Evolutionary conservation across 2,113 vertebrate genomes (phyloP), one percentile per base, ranked within the genome.

Genomic region (Mungos mungo): DNA sequence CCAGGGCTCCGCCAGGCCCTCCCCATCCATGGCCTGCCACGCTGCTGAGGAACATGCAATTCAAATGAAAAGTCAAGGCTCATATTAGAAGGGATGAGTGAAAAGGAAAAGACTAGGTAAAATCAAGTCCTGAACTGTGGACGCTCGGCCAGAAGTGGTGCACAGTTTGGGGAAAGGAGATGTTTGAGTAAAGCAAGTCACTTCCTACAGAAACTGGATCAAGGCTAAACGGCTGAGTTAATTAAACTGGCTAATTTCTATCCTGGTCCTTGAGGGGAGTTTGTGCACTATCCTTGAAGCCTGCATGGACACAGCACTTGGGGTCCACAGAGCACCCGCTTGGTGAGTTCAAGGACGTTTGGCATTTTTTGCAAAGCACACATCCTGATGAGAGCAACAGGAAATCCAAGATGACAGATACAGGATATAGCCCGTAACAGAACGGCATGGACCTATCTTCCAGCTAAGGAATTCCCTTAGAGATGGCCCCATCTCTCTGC

Each of bases 101-200:
- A 9, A n/a, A 29, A 57, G 7, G 33, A 54, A 31, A 16, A 68
- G 18, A 5, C 15, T 7, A 7, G 60, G 23, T 23, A 16, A 16
- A 19, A 74, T 4, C 57, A 10, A 57, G 19, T 3, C 6, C 35
- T 18, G 10, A 21, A 3, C 5, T 15, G 5, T 18, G 12, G 33
- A 68, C 0, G 11, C 2, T 15, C 54, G 3, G 2, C 10, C 23
- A 3, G 50, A 41, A 10, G 11, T 21, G 45, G 21, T 14, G 2
- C 0, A 2, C 27, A 27, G 21, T 33, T 15, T 4, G 2, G 35
- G 19, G 65, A 35, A 16, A 45, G 3, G 25, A 0, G 38, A 4
- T 25, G 2, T 3, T 7, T 11, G 7, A 50, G 8, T 4, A 21
- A 87, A 63, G 31, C 1, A 0, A 11, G 0, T 45, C 27, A 23